Percentiles rank a stretch among this genome's conserved stretches.
Evolutionary conservation across 2,888 invertebrate genomes (phyloP).

Genomic region (Drosophila kuntzei): DNA sequence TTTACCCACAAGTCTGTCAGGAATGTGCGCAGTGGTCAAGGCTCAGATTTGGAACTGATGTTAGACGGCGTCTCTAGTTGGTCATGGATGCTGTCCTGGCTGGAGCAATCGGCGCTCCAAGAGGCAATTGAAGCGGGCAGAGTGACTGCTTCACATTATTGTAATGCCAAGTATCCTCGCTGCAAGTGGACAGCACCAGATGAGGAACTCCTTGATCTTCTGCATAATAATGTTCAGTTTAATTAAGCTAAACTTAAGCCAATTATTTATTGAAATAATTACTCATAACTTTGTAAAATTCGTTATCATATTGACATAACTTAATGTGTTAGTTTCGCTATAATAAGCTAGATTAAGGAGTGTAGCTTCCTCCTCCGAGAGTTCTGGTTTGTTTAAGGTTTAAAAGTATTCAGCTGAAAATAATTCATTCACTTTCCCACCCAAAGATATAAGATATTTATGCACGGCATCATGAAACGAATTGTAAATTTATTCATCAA

Average conservation of each 20-base stretch:
- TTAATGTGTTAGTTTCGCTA: too few species aligned
- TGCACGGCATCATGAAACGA: slow-evolving; percentile 52
- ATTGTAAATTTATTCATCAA: slow-evolving; percentile 58
- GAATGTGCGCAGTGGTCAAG: slow-evolving; percentile 80
- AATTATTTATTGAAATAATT: background rate
- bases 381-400: too few species aligned
- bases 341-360: too few species aligned
- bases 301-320: too few species aligned
- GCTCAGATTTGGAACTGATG: slow-evolving; percentile 86
- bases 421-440: background rate
- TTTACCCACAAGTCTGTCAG: slow-evolving; percentile 85
- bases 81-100: slow-evolving; percentile 84
- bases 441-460: slow-evolving; percentile 11
- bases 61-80: slow-evolving; percentile 86
- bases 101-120: slow-evolving; percentile 86
- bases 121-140: slow-evolving; percentile 86
- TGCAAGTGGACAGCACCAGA: slow-evolving; percentile 85
- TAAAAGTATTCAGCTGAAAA: slow-evolving; percentile 1
- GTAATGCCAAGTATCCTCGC: slow-evolving; percentile 85
- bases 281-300: too few species aligned
- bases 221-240: slow-evolving; percentile 71
- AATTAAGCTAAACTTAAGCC: slow-evolving; percentile 31
- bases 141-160: slow-evolving; percentile 64
- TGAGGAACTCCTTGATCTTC: slow-evolving; percentile 65
- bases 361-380: too few species aligned